A percentile compares a stretch with the other conserved stretches of the same genome.
These are phyloP conservation scores for Orbicella faveolata DNA, from an alignment of 64 coral and sea anemone genomes.

Conservation along the genomic window DNA sequence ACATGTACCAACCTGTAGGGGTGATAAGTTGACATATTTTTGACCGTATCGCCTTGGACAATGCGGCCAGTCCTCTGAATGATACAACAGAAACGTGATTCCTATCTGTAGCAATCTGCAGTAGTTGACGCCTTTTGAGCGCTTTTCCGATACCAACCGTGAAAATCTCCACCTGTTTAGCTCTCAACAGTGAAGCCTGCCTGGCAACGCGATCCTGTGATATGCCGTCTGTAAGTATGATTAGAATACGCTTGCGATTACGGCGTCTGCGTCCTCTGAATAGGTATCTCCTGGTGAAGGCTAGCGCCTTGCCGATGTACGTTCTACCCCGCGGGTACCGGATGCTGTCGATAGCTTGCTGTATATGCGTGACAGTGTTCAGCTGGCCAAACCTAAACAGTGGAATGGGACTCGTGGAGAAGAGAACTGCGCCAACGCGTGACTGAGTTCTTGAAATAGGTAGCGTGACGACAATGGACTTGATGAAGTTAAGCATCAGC, in stretches of 20 bases:
- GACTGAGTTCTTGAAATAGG: conserved; percentile 44
- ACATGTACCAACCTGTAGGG: conserved; percentile 20
- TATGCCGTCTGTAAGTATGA: conserved; percentile 59
- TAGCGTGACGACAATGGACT: conserved; percentile 23
- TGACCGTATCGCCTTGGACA: conserved; percentile 13
- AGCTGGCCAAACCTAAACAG: conserved; percentile 50
- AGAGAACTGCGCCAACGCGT: conserved; percentile 39
- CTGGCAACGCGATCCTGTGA: conserved; percentile 43
- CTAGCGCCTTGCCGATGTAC: conserved; percentile 46
- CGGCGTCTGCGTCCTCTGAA: conserved; percentile 3
- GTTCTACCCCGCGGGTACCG: conserved; percentile 61
- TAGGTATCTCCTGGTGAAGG: conserved; percentile 8
- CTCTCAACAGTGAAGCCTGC: conserved; percentile 28
- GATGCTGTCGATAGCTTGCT: conserved; percentile 32
- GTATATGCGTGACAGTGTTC: conserved; percentile 2
- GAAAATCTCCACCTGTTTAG: conserved; percentile 35
- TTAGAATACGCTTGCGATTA: conserved; percentile 34
- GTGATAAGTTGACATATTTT: conserved; percentile 31
- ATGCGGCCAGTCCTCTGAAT: conserved; percentile 33
- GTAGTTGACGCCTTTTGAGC: conserved; percentile 29
- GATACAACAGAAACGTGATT: conserved; percentile 12
- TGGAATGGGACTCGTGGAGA: conserved; percentile 39
- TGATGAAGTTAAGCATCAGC: conserved; percentile 48
- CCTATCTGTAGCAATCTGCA: conserved; percentile 28
- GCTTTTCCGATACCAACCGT: conserved; percentile 47